Evolutionary conservation across 2,113 vertebrate genomes (phyloP).

Genomic region (Serilophus lunatus): DNA sequence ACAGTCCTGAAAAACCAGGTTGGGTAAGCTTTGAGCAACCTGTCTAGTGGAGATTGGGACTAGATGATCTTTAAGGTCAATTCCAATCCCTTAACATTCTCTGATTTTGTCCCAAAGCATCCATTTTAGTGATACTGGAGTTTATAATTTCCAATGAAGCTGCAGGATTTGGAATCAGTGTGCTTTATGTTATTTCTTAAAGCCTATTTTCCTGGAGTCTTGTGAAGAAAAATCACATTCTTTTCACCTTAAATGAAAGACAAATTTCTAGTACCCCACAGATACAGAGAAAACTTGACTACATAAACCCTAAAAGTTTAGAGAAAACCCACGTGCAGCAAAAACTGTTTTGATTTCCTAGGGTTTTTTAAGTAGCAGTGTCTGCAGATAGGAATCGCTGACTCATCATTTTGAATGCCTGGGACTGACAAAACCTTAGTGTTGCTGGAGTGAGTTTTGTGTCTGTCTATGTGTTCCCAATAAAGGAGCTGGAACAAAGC

Average conservation of each 20-base stretch:
- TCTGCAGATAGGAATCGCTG: background rate
- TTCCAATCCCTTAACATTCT: background rate
- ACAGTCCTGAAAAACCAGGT: background rate
- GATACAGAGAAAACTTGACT: background rate
- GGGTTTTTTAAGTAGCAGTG: background rate
- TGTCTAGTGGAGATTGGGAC: background rate
- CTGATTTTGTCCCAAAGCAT: background rate
- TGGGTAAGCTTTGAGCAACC: background rate
- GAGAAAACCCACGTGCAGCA: background rate
- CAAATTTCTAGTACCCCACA: background rate
- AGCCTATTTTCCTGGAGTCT: background rate
- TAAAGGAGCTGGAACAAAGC: background rate
- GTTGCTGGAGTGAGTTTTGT: background rate
- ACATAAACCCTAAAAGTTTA: background rate
- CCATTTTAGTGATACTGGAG: background rate
- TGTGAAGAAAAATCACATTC: background rate
- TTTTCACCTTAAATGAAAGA: background rate
- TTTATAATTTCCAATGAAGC: background rate
- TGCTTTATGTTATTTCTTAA: background rate
- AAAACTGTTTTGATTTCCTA: background rate
- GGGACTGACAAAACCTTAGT: background rate
- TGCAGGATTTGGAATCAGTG: background rate
- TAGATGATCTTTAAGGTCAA: background rate
- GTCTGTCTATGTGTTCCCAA: background rate
- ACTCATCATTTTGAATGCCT: background rate